A percentile compares a stretch with the other conserved stretches of the same genome.
Conservation (phyloP, 1,140 invertebrate genomes). For the Panulirus ornatus region DNA sequence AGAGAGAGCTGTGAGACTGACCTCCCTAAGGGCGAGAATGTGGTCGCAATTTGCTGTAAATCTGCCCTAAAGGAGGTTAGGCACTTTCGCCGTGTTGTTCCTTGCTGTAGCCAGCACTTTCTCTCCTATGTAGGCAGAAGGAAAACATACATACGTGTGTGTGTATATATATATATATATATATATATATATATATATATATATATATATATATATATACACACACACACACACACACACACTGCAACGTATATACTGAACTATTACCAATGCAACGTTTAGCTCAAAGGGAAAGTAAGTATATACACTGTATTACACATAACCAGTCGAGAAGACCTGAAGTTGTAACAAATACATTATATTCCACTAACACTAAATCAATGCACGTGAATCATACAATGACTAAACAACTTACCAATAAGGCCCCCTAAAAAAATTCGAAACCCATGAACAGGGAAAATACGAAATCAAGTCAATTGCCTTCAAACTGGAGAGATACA, state of each 20-base stretch:
- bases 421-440: too few species aligned
- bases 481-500: too few species aligned
- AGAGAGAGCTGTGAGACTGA: neutral
- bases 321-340: too few species aligned
- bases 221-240: neutral
- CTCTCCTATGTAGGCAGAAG: neutral
- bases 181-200: slow-evolving; percentile 28
- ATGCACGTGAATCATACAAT: too few species aligned
- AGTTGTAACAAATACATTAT: too few species aligned
- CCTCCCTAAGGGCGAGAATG: neutral
- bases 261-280: too few species aligned
- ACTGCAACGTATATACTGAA: neutral
- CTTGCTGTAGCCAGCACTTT: neutral
- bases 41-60: neutral
- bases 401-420: too few species aligned
- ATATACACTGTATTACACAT: too few species aligned
- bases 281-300: too few species aligned
- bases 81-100: neutral
- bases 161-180: slow-evolving; percentile 29
- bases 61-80: neutral
- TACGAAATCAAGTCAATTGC: too few species aligned
- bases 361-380: too few species aligned
- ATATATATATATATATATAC: neutral
- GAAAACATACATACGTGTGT: neutral
- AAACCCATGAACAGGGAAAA: too few species aligned